Percentiles rank a stretch among this genome's conserved stretches.
phyloP scores from a whole-genome alignment of 1,140 invertebrate species.

The Coenobita brevimanus region DNA sequence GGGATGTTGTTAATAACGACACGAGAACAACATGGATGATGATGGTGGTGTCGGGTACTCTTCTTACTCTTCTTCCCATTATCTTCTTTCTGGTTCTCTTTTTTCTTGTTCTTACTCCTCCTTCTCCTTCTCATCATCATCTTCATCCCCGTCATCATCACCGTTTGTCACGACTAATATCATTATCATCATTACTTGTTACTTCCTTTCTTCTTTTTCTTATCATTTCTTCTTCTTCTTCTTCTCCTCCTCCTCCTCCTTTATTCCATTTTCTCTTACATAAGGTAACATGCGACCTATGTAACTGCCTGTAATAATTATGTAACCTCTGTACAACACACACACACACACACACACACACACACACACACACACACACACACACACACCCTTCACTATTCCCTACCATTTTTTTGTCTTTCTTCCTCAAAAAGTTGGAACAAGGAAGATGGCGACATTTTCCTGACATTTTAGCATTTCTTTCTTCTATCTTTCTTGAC shows the following conservation, averaged over 20 bases:
- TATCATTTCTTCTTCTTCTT: too few species aligned
- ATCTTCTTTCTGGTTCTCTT: neutral
- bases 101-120: neutral
- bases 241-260: too few species aligned
- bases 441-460: too few species aligned
- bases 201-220: too few species aligned
- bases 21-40: neutral
- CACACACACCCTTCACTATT: neutral
- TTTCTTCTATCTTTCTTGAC: too few species aligned
- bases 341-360: constrained; percentile 20
- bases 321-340: neutral
- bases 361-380: neutral
- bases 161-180: neutral
- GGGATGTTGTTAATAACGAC: neutral
- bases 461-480: too few species aligned
- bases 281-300: too few species aligned
- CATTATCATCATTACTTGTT: too few species aligned
- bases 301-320: neutral
- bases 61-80: neutral
- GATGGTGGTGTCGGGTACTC: neutral
- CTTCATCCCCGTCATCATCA: neutral
- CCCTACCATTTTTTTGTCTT: neutral
- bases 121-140: neutral
- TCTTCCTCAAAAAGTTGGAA: too few species aligned
- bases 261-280: neutral